These are phyloP conservation scores for Andinoacara biseriatus DNA, from an alignment of 2,113 vertebrate species.

Conservation along the genomic window DNA sequence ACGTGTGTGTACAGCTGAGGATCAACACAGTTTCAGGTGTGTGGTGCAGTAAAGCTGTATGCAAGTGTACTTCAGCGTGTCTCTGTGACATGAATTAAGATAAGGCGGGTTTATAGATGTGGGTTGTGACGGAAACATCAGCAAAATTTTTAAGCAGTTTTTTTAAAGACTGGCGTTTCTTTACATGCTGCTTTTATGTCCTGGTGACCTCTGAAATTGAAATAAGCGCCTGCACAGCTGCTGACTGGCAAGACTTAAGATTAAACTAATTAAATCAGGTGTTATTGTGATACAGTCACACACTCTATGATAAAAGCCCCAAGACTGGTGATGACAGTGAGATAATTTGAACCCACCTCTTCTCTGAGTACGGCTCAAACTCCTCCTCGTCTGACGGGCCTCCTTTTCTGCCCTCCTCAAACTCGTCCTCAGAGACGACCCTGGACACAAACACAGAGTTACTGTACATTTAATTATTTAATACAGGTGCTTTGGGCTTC, in stretches of 20 bases:
- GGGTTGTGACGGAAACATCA: not conserved
- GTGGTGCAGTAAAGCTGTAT: not conserved
- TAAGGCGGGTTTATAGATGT: no score
- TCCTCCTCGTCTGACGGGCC: conserved; percentile 84
- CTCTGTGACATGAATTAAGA: no score
- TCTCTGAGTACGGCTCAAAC: conserved; percentile 84
- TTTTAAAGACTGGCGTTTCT: not conserved
- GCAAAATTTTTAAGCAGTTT: not conserved
- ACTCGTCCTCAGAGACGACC: conserved; percentile 84
- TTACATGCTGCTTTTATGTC: not conserved
- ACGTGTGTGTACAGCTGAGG: not conserved
- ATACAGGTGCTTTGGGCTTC: no score
- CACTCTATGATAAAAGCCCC: not conserved
- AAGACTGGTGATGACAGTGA: not conserved
- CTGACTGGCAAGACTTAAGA: not conserved
- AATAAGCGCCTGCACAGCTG: not conserved
- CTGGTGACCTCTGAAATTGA: not conserved
- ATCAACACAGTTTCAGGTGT: not conserved
- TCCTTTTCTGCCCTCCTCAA: conserved; percentile 74
- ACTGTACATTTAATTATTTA: not conserved
- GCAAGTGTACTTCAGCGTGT: no score
- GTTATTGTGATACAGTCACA: accelerated
- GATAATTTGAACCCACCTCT: conserved; percentile 80
- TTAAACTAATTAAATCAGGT: accelerated
- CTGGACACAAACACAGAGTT: conserved; percentile 65